These are phyloP conservation scores for Drosophila lowei DNA, from an alignment of 1,140 invertebrate genomes.

Conservation along the genomic window DNA sequence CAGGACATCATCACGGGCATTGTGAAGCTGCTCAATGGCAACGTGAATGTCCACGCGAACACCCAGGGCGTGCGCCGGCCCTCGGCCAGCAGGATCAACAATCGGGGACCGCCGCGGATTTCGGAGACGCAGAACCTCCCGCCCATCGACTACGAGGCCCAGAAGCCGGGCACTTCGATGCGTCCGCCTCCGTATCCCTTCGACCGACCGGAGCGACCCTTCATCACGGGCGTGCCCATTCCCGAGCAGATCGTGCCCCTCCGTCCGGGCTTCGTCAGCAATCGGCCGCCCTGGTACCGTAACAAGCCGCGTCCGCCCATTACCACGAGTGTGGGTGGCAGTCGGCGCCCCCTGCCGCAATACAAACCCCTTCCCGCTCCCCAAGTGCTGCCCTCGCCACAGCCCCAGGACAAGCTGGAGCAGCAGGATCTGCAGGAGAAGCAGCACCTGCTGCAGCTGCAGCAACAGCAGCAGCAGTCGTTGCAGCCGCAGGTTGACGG, in stretches of 20 bases:
- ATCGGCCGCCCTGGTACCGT: slow-evolving; percentile 86
- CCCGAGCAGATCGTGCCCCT: slow-evolving; percentile 89
- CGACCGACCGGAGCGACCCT: slow-evolving; percentile 86
- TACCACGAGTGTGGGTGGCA: slow-evolving; percentile 69
- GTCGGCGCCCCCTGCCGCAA: slow-evolving; percentile 83
- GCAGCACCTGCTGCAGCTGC: slow-evolving; percentile 36
- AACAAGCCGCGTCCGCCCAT: slow-evolving; percentile 84
- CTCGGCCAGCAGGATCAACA: slow-evolving; percentile 91
- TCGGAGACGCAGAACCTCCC: slow-evolving; percentile 88
- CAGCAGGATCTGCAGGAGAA: slow-evolving; percentile 51
- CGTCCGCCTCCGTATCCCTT: slow-evolving; percentile 87
- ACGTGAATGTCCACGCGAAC: slow-evolving; percentile 91
- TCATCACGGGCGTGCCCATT: slow-evolving; percentile 88
- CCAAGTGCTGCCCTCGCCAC: slow-evolving; percentile 38
- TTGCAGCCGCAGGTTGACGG: slow-evolving; percentile 36
- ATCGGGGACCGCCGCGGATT: slow-evolving; percentile 92
- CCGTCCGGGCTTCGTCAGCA: slow-evolving; percentile 84
- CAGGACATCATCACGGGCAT: slow-evolving; percentile 96
- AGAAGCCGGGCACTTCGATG: slow-evolving; percentile 81
- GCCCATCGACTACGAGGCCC: slow-evolving; percentile 87
- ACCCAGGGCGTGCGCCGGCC: slow-evolving; percentile 85
- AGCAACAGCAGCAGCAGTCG: slow-evolving; percentile 14
- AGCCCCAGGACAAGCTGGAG: slow-evolving; percentile 20
- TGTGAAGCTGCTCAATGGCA: slow-evolving; percentile 93
- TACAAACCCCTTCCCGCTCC: slow-evolving; percentile 84